Evolutionary conservation across 23 tunicate species (phyloP), one percentile per base, ranked within the genome.

Genomic region (Trididemnum miniatum): DNA sequence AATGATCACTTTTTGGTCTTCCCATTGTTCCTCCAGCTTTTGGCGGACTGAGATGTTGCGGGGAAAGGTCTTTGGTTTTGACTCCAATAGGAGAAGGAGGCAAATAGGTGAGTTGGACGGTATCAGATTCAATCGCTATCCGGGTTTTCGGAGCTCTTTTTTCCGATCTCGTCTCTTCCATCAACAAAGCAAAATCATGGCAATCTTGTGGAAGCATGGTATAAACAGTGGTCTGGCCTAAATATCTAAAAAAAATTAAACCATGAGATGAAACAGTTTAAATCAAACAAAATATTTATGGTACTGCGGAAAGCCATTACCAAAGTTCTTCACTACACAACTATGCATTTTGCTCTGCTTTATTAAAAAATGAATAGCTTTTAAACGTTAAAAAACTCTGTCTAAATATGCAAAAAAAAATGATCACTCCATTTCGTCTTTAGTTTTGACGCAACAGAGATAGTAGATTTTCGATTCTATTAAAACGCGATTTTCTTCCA

Each of bases 151-250:
- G 67, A 5, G 59, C 34, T 24, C 80, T 24, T 60, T 74, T 84
- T 62, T 80, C 84, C 20, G 32, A 33, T 0, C 38, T 31, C 12
- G 66, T 63, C 23, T 59, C 60, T 3, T 34, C 77, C 49, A 60
- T 66, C 15, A 44, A 31, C 26, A 37, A 40, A 1, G 91, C 91
- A 31, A 87, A 87, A 39, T 81, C 82, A 57, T 87, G 73, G 38
- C 91, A 87, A 44, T 73, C 85, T 35, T 81, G 84, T 3, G 91
- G 91, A 34, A 77, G 71, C 26, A 87, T 30, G 24, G 91, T 87
- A 51, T 87, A 87, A 12, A 87, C 84, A 0, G 85, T 80, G 40
- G 77, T 72, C 72, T 80, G 73, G 26, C 91, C 91, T 34, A 87
- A 52, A 72, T 69, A 87, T 35, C 91, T 87, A 64, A 18, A 0